Evolutionary conservation across 2,888 invertebrate species (phyloP), one percentile per base, ranked within the genome.

Genomic region (Cephalotes varians): DNA sequence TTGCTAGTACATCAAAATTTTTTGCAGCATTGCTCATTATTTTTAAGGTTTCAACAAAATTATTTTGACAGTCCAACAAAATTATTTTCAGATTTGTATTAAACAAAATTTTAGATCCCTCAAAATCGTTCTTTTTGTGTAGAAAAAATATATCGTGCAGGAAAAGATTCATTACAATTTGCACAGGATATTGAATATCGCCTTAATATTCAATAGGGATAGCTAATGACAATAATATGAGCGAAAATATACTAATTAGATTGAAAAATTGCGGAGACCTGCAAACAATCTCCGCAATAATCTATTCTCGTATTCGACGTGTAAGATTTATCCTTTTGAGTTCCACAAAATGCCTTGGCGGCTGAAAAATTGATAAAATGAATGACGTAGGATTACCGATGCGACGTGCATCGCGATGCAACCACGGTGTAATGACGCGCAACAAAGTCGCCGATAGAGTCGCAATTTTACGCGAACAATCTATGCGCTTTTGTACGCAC

Each of bases 161-260:
- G n/a, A n/a, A n/a, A n/a, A n/a, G n/a, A n/a, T n/a, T n/a, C n/a
- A n/a, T n/a, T n/a, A n/a, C n/a, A 28, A 37, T 47, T 58, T 21
- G 31, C 10, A 72, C 80, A 54, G 65, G 69, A 83, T 79, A 81
- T 85, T 74, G 74, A 85, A 44, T 67, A 72, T 81, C 69, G 37
- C 37, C 31, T 31, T 25, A 5, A 54, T 72, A 76, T 51, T 82
- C 69, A 58, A 74, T 51, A 81, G 28, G 73, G 69, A 71, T 62
- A 82, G 44, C 84, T 62, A 62, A 77, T 81, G 60, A 73, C 10
- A 40, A 74, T 84, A 82, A 85, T 73, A 56, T 62, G 47, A 58
- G 34, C 34, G 25, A 56, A 3, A 64, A 40, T 25, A 51, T 51
- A 37, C 28, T 56, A 64, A 58, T 79, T 83, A 28, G 21, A 34